Base-by-base conservation (phyloP, 2,113 vertebrate species). In the Hemibagrus wyckioides region DNA sequence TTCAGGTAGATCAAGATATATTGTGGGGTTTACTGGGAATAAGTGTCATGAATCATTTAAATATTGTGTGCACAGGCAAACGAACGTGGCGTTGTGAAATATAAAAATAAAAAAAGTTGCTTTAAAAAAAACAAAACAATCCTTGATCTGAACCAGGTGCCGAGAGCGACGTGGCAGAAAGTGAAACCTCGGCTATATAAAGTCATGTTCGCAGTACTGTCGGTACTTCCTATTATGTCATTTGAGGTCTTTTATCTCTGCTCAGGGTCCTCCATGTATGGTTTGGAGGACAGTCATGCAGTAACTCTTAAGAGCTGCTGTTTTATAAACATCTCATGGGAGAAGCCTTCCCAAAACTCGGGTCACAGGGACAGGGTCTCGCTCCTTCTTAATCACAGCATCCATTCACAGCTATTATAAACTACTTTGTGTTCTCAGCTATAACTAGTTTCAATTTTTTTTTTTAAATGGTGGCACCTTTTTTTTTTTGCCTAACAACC, bases 181-280 rank as follows among this genome's bases (percentile, higher is more conserved):
- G 41, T 11, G 59, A 65, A 83, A 65, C 81, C 59, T 33, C 59
- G 41, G 19, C 85, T 86, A 80, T 86, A 80, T 67, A 67, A 25
- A 80, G 76, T 67, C 59, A 86, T 41, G 77, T 81, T 67, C 28
- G 3, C 44, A 54, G 28, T n/a, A n/a, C n/a, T 67, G 30, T 33
- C 59, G 14, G 25, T 19, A 28, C 15, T 8, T 77, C 76, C 85
- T 56, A 5, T 54, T 86, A 54, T 25, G 44, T 61, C 17, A 23
- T 21, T 48, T 19, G 50, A 59, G 65, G 48, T 33, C 13, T 52
- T 86, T 41, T 57, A 6, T 69, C 11, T 65, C 9, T 36, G 1
- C 41, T 8, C 75, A 65, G 21, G 6, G 44, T 36, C 48, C 61
- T 80, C 85, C 85, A 30, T 80, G 61, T 81, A 86, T 30, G 85